phyloP scores from a whole-genome alignment of 1,140 invertebrate genomes.

The Wasmannia auropunctata region DNA sequence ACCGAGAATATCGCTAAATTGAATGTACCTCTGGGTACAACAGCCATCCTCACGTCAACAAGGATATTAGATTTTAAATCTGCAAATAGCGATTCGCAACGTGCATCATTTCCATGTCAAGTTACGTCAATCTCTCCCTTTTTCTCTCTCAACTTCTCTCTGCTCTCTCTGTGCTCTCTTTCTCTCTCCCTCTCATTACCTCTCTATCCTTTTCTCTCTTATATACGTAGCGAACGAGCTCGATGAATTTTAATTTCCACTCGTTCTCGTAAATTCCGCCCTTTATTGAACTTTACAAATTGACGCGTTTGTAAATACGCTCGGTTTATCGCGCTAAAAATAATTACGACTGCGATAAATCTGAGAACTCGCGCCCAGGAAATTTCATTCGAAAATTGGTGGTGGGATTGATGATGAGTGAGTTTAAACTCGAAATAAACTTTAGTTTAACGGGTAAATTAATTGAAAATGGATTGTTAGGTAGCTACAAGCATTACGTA shows the following conservation, averaged over 20 bases:
- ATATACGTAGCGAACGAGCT: background rate
- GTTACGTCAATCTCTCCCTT: background rate
- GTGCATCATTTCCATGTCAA: slow-evolving; percentile 38
- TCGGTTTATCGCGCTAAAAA: slow-evolving; percentile 56
- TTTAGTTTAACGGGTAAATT: background rate
- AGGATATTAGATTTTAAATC: slow-evolving; percentile 60
- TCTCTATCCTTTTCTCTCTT: background rate
- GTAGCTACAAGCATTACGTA: background rate
- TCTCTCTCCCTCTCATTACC: background rate
- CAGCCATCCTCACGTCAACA: slow-evolving; percentile 41
- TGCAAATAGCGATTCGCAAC: slow-evolving; percentile 43
- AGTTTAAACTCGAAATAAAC: slow-evolving; percentile 11
- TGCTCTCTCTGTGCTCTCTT: background rate
- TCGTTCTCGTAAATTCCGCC: slow-evolving; percentile 37
- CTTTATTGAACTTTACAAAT: slow-evolving; percentile 58
- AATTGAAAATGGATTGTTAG: background rate
- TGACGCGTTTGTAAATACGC: slow-evolving; percentile 55
- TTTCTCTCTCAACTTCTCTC: background rate
- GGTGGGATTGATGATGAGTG: slow-evolving; percentile 13
- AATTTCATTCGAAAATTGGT: slow-evolving; percentile 36
- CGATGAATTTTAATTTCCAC: slow-evolving; percentile 54
- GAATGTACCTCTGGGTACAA: slow-evolving; percentile 55
- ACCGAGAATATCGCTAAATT: slow-evolving; percentile 70
- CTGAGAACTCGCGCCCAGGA: slow-evolving; percentile 33
- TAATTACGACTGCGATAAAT: slow-evolving; percentile 54